Evolutionary conservation across 2,888 invertebrate genomes (phyloP).

Genomic region (Orthonevra nobilis): DNA sequence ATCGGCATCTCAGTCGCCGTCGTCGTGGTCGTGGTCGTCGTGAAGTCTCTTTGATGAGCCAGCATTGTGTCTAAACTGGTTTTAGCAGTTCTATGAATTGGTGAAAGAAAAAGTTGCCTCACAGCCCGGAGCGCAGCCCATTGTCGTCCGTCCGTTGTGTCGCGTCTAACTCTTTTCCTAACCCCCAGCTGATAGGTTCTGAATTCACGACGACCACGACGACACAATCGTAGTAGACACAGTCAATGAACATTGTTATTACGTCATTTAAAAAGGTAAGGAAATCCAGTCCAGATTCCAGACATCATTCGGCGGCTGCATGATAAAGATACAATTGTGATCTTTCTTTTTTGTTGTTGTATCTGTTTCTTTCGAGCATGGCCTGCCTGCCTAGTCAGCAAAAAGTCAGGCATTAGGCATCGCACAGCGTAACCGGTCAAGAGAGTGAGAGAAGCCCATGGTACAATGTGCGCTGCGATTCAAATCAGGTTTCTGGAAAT

Average conservation of each 20-base stretch:
- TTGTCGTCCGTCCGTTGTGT: no score
- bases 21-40: constrained; percentile 29
- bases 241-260: constrained; percentile 62
- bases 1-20: constrained; percentile 4
- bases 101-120: constrained; percentile 21
- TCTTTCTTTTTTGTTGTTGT: not conserved
- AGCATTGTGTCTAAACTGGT: constrained; percentile 52
- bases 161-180: no score
- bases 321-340: no score
- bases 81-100: constrained; percentile 55
- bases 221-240: no score
- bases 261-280: constrained; percentile 53
- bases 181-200: no score
- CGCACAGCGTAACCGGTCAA: constrained; percentile 47
- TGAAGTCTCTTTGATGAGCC: constrained; percentile 50
- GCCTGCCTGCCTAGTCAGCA: constrained; percentile 22
- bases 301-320: no score
- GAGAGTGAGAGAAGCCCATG: constrained; percentile 42
- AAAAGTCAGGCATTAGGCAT: no score
- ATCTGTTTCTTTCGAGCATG: constrained; percentile 22
- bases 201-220: no score
- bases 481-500: constrained; percentile 52
- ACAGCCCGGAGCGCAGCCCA: no score
- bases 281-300: constrained; percentile 9
- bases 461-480: constrained; percentile 33